These are phyloP conservation scores for Okapia johnstoni DNA, from an alignment of 2,113 vertebrate genomes.

Conservation along the genomic window DNA sequence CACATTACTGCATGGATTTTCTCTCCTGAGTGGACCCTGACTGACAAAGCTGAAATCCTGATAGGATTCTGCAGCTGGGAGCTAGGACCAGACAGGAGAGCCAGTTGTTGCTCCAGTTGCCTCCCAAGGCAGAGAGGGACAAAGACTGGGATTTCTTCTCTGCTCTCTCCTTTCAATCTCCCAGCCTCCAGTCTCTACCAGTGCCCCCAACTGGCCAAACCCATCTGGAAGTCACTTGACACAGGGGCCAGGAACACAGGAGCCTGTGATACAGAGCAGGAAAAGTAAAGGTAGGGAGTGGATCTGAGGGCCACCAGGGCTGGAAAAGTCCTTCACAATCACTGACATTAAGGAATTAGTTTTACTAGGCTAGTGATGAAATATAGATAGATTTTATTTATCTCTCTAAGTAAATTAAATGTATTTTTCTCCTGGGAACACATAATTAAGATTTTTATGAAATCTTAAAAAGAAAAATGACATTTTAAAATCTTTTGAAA, in stretches of 20 bases:
- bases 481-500: not conserved
- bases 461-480: not conserved
- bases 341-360: not conserved
- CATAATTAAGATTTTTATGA: not conserved
- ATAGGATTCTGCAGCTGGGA: not conserved
- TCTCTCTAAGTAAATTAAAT: not conserved
- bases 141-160: not conserved
- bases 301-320: not conserved
- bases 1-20: not conserved
- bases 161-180: not conserved
- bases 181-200: not conserved
- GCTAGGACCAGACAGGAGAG: not conserved
- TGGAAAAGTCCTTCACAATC: not conserved
- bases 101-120: not conserved
- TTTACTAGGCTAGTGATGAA: not conserved
- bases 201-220: not conserved
- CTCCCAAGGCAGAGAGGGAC: not conserved
- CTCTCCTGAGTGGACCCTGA: not conserved
- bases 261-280: not conserved
- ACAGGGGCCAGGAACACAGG: not conserved
- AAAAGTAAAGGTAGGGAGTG: not conserved
- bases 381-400: not conserved
- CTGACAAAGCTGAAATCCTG: not conserved
- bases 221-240: not conserved
- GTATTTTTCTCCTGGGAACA: not conserved